Base-by-base conservation (phyloP, 2,797 vertebrate species). In the Acanthurus tractus region DNA sequence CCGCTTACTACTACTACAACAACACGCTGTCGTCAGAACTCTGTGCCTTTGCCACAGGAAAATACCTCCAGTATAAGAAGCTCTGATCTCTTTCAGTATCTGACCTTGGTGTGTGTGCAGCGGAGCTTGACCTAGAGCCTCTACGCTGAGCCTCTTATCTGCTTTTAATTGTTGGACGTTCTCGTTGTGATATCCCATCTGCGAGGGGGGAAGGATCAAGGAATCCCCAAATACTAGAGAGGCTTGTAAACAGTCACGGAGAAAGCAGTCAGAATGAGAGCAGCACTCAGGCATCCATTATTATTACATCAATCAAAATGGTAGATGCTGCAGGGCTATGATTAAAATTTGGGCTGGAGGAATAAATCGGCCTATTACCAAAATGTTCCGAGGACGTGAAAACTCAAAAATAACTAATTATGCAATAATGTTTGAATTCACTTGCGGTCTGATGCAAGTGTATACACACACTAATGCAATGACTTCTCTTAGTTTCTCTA, bases 101-200 rank as follows among this genome's bases (percentile, higher is more conserved):
- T 82, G 89, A 87, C 70, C 62, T 72, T 63, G 70, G 66, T 11
- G 1, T 48, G 1, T 48, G 70, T 53, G 61, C 4, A 12, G 25
- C 62, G 15, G n/a, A 73, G 76, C 62, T 76, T 79, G 73, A 84
- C 74, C 84, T 22, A 0, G 4, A 38, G 72, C 25, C 40, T 67
- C 59, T 42, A 52, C 0, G 6, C 71, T 80, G 78, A 91, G 82
- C 88, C 82, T 36, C 78, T 89, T 86, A 85, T 89, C 78, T 88
- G 42, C 69, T 78, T 78, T 78, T 83, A 85, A 89, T 84, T 85
- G 74, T 75, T 49, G 49, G 52, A 45, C 10, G 22, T 61, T 20
- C 49, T 0, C 74, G 78, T 84, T 91, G 78, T 58, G 42, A 79
- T 85, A 63, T 70, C 66, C 29, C 78, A 76, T 82, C 86, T 80